Evolutionary conservation across 2,113 vertebrate genomes (phyloP), one percentile per base, ranked within the genome.

Genomic region (Eurystomus gularis): DNA sequence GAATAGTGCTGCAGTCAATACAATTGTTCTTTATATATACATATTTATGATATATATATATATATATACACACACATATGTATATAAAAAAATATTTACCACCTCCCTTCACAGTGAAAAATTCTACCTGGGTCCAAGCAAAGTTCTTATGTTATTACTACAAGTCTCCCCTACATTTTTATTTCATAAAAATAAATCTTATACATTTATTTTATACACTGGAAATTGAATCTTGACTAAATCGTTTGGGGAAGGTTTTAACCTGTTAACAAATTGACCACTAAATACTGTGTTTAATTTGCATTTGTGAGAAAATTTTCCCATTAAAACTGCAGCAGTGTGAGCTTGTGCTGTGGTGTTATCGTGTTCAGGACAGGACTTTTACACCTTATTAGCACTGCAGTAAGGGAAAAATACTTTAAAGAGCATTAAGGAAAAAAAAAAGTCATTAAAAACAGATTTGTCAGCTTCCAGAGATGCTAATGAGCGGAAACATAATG

Each of bases 401-500:
- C 92, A 82, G 82, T 29, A 76, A 75, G 61, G 88, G 72, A 86
- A 96, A 88, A 96, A 46, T 82, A 82, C 88, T 69, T 92, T 78
- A 87, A 95, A 94, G 93, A 88, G 25, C 88, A 84, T 92, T 92
- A 92, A 92, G 44, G 20, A 1, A 58, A 78, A 37, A 58, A 58
- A 64, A 90, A 92, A 94, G 72, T 88, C 90, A 80, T 97, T 94
- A 97, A 92, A 94, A 95, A 68, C 84, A 20, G 73, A 70, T 96
- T 96, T 90, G 93, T 97, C 93, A 92, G 93, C 96, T 95, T 95
- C 91, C 77, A 94, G 97, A 83, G 91, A 97, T 96, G 94, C 83
- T 97, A 97, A 97, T 97, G 97, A 97, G 89, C 62, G 95, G 97
- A 93, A 96, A 92, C 82, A 89, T 94, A 96, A 93, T 73, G 96